Evolutionary conservation across 2,113 vertebrate genomes (phyloP), one percentile per base, ranked within the genome.

Genomic region (Corydoras maculifer): DNA sequence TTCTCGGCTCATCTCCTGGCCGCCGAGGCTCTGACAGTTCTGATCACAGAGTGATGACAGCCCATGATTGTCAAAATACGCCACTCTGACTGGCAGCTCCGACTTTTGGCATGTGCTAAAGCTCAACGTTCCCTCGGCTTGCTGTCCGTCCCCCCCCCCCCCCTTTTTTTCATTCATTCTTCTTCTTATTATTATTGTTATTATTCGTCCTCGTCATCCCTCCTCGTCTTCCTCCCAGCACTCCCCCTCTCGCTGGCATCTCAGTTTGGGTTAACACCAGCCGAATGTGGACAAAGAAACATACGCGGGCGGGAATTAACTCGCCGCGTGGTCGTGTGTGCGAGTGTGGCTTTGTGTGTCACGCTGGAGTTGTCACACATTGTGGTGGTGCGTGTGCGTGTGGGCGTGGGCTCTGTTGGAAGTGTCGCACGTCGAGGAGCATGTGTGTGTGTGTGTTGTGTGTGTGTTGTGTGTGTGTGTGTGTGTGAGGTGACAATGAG

Each of bases 21-120:
- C n/a, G 75, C 82, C 73, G 83, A 83, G 82, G 80, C 75, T 80
- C 84, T 88, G 88, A 90, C 88, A 88, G 83, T 81, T 87, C 86
- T 88, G 89, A 90, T 91, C 88, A 84, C 84, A 84, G 87, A 83
- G 86, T 84, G 88, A 88, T 88, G 88, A 87, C 89, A 90, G 87
- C 79, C 82, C 81, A 86, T 86, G 87, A 91, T 89, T 90, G 88
- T 90, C 89, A 89, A 90, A 91, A 87, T 81, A 81, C 81, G 82
- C 74, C 80, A 81, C 81, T 51, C 78, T 88, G 87, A 88, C 81
- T 89, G 87, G 87, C 86, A 87, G 86, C 78, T 78, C 77, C 51
- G 51, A 82, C 85, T 85, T 25, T 83, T 83, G 83, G 83, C 73
- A 79, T 75, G 69, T 55, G 68, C 74, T 71, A 72, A 72, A 72